A percentile compares a stretch with the other conserved stretches of the same genome.
Conservation (phyloP, 2,888 invertebrate species). For the Leptinotarsa rubiginosa region DNA sequence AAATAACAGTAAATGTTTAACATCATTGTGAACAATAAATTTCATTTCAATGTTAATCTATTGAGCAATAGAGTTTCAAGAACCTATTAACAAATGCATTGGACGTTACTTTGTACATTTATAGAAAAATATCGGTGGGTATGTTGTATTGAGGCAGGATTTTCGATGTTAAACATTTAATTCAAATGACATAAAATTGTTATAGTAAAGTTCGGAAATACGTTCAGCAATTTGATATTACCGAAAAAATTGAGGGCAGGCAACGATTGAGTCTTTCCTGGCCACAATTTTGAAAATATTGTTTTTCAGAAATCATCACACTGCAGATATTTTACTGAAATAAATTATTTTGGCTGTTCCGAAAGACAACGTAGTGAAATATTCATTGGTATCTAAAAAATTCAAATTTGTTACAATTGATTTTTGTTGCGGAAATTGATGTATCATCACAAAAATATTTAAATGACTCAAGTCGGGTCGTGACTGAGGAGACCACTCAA, state of each 20-base stretch:
- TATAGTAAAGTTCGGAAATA: constrained; percentile 8
- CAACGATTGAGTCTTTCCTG: too few species aligned
- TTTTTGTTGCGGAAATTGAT: too few species aligned
- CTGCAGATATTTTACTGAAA: too few species aligned
- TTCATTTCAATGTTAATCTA: constrained; percentile 57
- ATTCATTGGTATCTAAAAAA: too few species aligned
- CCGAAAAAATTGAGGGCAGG: background rate
- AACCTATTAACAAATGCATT: constrained; percentile 42
- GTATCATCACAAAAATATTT: too few species aligned
- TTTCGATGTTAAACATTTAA: constrained; percentile 65
- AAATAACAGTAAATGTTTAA: constrained; percentile 61
- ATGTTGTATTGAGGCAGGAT: constrained; percentile 54
- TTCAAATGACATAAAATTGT: constrained; percentile 41
- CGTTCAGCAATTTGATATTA: background rate
- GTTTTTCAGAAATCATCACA: too few species aligned
- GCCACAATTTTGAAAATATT: too few species aligned
- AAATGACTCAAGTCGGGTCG: too few species aligned
- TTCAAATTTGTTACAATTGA: too few species aligned
- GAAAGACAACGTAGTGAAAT: too few species aligned
- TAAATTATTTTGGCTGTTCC: too few species aligned
- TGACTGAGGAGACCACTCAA: too few species aligned
- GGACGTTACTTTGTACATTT: constrained; percentile 53
- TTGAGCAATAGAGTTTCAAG: constrained; percentile 53
- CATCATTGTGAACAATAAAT: constrained; percentile 55
- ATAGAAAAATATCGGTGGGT: constrained; percentile 60